A percentile compares a stretch with the other conserved stretches of the same genome.
These are phyloP conservation scores for Erynnis tages DNA, from an alignment of 2,888 invertebrate species.

Conservation along the genomic window DNA sequence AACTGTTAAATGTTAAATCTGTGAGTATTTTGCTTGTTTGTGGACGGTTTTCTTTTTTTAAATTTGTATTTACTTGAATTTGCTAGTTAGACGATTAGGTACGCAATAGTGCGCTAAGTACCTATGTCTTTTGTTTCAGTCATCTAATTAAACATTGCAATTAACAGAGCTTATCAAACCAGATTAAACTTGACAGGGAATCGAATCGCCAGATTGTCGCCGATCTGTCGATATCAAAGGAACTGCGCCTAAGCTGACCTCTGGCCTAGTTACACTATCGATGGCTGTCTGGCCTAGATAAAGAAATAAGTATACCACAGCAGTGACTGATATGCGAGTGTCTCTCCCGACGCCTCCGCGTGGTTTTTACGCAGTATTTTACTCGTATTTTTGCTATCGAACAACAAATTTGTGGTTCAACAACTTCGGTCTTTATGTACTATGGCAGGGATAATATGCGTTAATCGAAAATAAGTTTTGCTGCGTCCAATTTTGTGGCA, in stretches of 20 bases:
- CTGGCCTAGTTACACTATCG: conserved; percentile 56
- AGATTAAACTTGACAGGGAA: conserved; percentile 17
- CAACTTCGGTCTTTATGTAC: conserved; percentile 15
- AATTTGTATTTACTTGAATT: no score
- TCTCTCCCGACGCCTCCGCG: conserved; percentile 32
- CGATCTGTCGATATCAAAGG: conserved; percentile 28
- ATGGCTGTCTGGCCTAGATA: conserved; percentile 64
- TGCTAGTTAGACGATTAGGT: no score
- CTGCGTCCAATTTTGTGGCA: no score
- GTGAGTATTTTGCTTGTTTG: no score
- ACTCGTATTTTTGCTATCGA: conserved; percentile 5
- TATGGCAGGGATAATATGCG: not conserved
- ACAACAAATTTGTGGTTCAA: conserved; percentile 14
- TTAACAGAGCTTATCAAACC: conserved; percentile 15
- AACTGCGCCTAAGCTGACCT: conserved; percentile 66
- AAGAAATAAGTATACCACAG: conserved; percentile 30
- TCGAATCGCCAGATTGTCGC: conserved; percentile 7
- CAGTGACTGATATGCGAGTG: conserved; percentile 35
- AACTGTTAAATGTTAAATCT: no score
- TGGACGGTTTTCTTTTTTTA: no score
- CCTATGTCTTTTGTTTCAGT: not conserved
- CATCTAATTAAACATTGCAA: not conserved
- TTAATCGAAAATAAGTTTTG: no score
- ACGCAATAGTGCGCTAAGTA: no score
- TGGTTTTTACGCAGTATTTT: conserved; percentile 22